Evolutionary conservation across 2,888 invertebrate species (phyloP).

Genomic region (Caenorhabditis sp.): DNA sequence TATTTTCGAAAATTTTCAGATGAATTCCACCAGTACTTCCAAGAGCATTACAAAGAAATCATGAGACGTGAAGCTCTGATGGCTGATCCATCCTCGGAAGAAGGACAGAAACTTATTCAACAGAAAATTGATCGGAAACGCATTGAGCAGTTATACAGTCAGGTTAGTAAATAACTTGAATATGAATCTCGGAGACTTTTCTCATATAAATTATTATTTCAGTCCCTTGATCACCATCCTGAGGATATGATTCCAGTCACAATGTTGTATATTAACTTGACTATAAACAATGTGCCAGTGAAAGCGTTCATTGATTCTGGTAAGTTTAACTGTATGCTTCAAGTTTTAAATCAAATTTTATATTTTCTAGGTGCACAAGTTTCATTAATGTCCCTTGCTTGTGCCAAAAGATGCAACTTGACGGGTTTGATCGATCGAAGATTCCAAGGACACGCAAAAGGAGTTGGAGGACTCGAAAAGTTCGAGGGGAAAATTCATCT

Average conservation of each 20-base stretch:
- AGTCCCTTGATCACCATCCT: conserved; percentile 97
- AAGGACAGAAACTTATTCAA: conserved; percentile 91
- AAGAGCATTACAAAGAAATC: neutral
- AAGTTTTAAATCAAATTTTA: neutral
- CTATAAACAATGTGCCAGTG: conserved; percentile 93
- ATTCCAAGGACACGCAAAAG: conserved; percentile 96
- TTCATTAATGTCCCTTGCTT: conserved; percentile 95
- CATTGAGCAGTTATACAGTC: conserved; percentile 79
- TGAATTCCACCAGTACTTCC: conserved; percentile 11
- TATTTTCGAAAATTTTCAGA: conserved; percentile 23
- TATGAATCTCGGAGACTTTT: neutral
- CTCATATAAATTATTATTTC: conserved; percentile 73
- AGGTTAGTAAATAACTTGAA: conserved; percentile 4
- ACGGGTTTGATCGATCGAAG: conserved; percentile 79
- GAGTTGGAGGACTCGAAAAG: conserved; percentile 94
- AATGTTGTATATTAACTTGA: conserved; percentile 96
- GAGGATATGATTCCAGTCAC: conserved; percentile 97
- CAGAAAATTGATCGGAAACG: conserved; percentile 89
- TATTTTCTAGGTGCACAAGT: conserved; percentile 81
- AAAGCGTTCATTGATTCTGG: conserved; percentile 98
- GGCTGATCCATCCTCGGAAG: conserved; percentile 84
- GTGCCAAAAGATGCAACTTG: conserved; percentile 77
- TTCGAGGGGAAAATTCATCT: conserved; percentile 96
- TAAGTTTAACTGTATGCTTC: conserved; percentile 81
- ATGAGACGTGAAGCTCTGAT: neutral